Conservation (phyloP, 2,797 vertebrate genomes). For the Pangasius macronema region DNA sequence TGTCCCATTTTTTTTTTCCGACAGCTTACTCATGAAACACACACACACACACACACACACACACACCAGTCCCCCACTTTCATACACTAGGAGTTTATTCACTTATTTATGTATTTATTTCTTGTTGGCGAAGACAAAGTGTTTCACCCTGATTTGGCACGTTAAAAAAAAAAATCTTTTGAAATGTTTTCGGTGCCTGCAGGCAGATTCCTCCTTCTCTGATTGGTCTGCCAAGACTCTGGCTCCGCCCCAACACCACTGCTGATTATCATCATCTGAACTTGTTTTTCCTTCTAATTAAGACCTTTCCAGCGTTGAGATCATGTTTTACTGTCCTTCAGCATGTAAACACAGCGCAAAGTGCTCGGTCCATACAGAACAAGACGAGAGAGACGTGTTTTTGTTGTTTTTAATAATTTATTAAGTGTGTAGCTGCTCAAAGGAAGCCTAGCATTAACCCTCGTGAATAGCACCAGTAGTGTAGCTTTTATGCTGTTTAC, state of each 20-base stretch:
- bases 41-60: constrained; percentile 31
- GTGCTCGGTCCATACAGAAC: too few species aligned
- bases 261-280: neutral
- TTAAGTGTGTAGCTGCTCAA: neutral
- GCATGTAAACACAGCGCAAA: too few species aligned
- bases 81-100: neutral
- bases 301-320: neutral
- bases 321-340: neutral
- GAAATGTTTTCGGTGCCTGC: neutral
- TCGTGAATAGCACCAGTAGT: neutral
- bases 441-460: neutral
- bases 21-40: constrained; percentile 75
- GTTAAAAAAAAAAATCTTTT: neutral
- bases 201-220: neutral
- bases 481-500: too few species aligned
- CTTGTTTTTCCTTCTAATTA: neutral
- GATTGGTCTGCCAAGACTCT: neutral
- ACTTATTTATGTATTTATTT: constrained; percentile 12
- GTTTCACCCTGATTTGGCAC: neutral
- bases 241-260: neutral
- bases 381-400: neutral
- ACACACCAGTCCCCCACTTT: neutral
- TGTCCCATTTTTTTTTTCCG: constrained; percentile 55
- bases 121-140: neutral
- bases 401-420: neutral